Conservation (phyloP, 2,113 vertebrate species). For the Trochalopteron elliotii region DNA sequence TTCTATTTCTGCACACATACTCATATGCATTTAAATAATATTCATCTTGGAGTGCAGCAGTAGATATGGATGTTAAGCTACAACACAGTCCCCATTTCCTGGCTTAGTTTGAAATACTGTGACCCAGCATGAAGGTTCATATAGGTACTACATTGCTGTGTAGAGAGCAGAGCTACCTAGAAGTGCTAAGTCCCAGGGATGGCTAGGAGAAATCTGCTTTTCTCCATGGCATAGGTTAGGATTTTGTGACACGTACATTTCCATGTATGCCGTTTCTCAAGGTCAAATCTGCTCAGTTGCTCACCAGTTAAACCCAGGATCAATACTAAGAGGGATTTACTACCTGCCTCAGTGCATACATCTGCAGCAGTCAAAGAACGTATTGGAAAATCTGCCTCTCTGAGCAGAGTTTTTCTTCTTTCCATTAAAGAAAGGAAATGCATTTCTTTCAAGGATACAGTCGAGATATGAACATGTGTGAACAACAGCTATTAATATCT, state of each 20-base stretch:
- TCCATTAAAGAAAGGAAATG: constrained; percentile 24
- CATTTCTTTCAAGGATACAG: background rate
- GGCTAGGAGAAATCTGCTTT: constrained; percentile 14
- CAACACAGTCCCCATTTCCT: background rate
- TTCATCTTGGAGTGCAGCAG: background rate
- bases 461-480: background rate
- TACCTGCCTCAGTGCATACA: constrained; percentile 23
- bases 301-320: constrained; percentile 13
- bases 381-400: background rate
- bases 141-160: background rate
- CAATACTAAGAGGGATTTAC: constrained; percentile 61
- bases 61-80: background rate
- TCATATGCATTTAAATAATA: background rate
- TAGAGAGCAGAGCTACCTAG: background rate
- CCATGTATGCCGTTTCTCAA: constrained; percentile 4
- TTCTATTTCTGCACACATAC: background rate
- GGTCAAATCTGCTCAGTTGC: constrained; percentile 30
- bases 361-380: constrained; percentile 28
- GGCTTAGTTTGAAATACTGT: background rate
- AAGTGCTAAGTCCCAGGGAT: background rate
- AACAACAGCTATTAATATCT: background rate
- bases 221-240: background rate
- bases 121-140: background rate
- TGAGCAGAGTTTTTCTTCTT: background rate
- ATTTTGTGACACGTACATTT: constrained; percentile 13